Evolutionary conservation across 2,113 vertebrate species (phyloP), one percentile per base, ranked within the genome.

Genomic region (Ptyas mucosa): DNA sequence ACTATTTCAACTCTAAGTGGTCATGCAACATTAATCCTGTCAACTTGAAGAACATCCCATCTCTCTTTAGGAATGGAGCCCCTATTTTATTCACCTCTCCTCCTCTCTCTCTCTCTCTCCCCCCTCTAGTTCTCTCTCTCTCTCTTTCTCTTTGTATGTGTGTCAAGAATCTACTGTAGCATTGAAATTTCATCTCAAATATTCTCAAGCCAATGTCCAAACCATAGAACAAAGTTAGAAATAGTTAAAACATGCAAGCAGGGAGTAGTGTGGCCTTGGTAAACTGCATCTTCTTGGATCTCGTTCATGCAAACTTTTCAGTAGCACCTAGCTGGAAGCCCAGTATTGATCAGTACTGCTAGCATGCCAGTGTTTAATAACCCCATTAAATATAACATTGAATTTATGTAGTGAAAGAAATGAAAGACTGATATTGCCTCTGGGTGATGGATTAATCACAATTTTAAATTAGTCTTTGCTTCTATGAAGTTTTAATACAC

Each of bases 291-390:
- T 88, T 95, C 87, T 39, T 23, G 90, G 39, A 39, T 64, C 49
- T 90, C 26, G 69, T 57, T 93, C 49, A 54, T 2, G 0, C 2
- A 1, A 2, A 0, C 12, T 0, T 94, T 81, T 87, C 93, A 86
- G 91, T 81, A 52, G 89, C 49, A 55, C 57, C 55, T 29, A 94
- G 91, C 92, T 94, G 89, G 85, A 95, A 95, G 90, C 88, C 4
- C 49, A 93, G 12, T 94, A 96, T 90, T 95, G 88, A 94, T 95
- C 86, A 0, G 9, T 8, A 87, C 64, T 91, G 55, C 91, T 95
- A 90, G 52, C 81, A 91, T 93, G 69, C 86, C 93, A 90, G 75
- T 90, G 21, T 53, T 93, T 96, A 95, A 94, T 94, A 95, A 95
- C 34, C 54, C 54, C 87, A 64, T 92, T 95, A 94, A 92, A 95